These are phyloP conservation scores for Rana temporaria DNA, from an alignment of 2,113 vertebrate genomes.

Conservation along the genomic window DNA sequence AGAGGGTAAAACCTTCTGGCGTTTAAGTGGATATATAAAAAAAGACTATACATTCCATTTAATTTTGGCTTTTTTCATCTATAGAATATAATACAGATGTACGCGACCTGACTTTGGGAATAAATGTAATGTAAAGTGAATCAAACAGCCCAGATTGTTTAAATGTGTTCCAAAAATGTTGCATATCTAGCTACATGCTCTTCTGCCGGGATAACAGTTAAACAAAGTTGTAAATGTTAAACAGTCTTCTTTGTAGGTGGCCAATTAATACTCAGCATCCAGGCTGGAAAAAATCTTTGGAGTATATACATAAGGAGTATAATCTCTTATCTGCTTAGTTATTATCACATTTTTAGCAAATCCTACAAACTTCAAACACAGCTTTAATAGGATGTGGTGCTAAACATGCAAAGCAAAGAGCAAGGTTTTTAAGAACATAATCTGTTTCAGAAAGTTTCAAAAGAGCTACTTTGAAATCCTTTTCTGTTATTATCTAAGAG, in stretches of 20 bases:
- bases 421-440: constrained; percentile 81
- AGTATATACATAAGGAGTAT: constrained; percentile 81
- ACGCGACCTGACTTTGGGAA: constrained; percentile 78
- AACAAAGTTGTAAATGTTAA: constrained; percentile 73
- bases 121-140: constrained; percentile 81
- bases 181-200: constrained; percentile 72
- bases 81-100: constrained; percentile 80
- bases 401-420: constrained; percentile 80
- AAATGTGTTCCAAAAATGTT: constrained; percentile 81
- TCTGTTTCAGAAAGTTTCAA: constrained; percentile 80
- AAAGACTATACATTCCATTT: no score
- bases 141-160: constrained; percentile 78
- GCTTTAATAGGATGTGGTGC: constrained; percentile 78
- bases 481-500: constrained; percentile 73
- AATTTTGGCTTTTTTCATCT: background rate
- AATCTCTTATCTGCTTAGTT: constrained; percentile 86
- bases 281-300: constrained; percentile 80
- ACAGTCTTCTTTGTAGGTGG: constrained; percentile 82
- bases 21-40: no score
- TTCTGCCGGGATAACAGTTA: constrained; percentile 73
- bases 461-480: constrained; percentile 74
- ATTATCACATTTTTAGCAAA: constrained; percentile 86
- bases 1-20: no score
- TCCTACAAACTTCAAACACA: constrained; percentile 83
- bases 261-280: constrained; percentile 81